These are phyloP conservation scores for Cacoxenus indagator DNA, from an alignment of 2,888 invertebrate genomes.

Conservation along the genomic window DNA sequence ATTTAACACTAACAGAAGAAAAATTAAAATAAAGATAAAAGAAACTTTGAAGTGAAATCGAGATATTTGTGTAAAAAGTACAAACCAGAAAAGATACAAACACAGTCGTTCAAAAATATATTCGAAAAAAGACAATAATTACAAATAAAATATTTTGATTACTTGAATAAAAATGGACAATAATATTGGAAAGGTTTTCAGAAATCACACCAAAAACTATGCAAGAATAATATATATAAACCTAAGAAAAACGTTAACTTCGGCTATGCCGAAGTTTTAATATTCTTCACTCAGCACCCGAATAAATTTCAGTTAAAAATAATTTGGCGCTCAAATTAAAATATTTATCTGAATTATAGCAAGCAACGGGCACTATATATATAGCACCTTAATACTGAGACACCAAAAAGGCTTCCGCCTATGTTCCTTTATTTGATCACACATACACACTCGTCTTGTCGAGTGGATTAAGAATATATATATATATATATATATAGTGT, in stretches of 20 bases:
- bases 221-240: neutral
- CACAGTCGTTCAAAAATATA: conserved; percentile 18
- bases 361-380: too few species aligned
- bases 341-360: too few species aligned
- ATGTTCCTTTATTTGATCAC: too few species aligned
- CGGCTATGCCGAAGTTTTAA: too few species aligned
- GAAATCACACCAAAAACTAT: conserved; percentile 28
- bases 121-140: conserved; percentile 48
- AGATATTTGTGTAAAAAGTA: conserved; percentile 34
- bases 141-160: conserved; percentile 7
- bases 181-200: conserved; percentile 11
- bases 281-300: too few species aligned
- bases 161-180: neutral
- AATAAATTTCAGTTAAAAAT: too few species aligned
- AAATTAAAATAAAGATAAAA: conserved; percentile 24
- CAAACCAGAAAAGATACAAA: conserved; percentile 32
- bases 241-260: neutral
- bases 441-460: too few species aligned
- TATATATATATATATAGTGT: too few species aligned
- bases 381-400: too few species aligned
- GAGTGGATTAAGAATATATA: too few species aligned
- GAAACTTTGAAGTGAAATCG: conserved; percentile 23
- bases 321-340: too few species aligned
- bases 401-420: too few species aligned
- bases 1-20: conserved; percentile 35